Conservation (phyloP, 1,140 invertebrate species). For the Lordiphosa mommai region DNA sequence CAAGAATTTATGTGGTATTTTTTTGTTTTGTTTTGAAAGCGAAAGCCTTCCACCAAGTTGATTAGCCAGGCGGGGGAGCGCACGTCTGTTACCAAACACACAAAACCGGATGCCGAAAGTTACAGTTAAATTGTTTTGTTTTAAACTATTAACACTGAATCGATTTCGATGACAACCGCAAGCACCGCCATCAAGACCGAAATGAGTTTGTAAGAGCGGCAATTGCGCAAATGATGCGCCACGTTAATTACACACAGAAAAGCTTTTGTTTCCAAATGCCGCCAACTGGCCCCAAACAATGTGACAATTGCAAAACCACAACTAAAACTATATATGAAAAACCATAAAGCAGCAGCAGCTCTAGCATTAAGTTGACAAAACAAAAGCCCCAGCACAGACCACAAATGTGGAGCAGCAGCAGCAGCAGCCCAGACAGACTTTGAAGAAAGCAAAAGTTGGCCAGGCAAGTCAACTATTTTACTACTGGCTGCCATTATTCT, state of each 20-base stretch:
- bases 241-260: constrained; percentile 43
- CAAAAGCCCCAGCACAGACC: constrained; percentile 37
- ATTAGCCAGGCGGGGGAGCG: constrained; percentile 30
- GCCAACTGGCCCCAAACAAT: constrained; percentile 49
- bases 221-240: constrained; percentile 42
- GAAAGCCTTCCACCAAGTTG: constrained; percentile 38
- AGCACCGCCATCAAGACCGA: constrained; percentile 8
- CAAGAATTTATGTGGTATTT: constrained; percentile 68
- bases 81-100: not conserved
- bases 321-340: constrained; percentile 25
- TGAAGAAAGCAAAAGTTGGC: constrained; percentile 63
- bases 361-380: constrained; percentile 36
- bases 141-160: constrained; percentile 50
- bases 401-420: constrained; percentile 38
- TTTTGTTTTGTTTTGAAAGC: constrained; percentile 64
- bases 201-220: not conserved
- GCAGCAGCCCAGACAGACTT: not conserved
- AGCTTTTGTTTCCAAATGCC: constrained; percentile 24
- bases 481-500: constrained; percentile 44
- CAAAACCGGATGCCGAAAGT: constrained; percentile 38
- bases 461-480: not conserved
- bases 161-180: constrained; percentile 37
- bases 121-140: constrained; percentile 30
- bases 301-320: constrained; percentile 66
- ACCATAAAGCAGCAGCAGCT: constrained; percentile 36